phyloP scores from a whole-genome alignment of 2,888 invertebrate species.

The Drymonia ruficornis region DNA sequence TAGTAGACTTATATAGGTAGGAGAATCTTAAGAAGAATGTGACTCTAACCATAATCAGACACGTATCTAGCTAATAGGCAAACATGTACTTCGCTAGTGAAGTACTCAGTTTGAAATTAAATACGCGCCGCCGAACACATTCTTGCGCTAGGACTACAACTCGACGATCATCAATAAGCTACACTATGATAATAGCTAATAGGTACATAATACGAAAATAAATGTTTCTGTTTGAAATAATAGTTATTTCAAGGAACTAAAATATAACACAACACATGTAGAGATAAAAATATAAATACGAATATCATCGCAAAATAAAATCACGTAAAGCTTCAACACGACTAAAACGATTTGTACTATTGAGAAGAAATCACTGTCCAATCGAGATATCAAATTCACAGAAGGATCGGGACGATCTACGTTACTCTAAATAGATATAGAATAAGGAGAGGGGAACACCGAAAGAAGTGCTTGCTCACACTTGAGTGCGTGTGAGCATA shows the following conservation, averaged over 20 bases:
- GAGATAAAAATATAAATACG: constrained; percentile 47
- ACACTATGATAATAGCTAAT: constrained; percentile 31
- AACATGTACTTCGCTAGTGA: constrained; percentile 32
- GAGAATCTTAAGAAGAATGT: constrained; percentile 62
- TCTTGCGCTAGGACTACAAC: constrained; percentile 49
- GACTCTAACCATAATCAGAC: constrained; percentile 56
- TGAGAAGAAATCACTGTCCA: constrained; percentile 61
- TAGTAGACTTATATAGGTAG: constrained; percentile 65
- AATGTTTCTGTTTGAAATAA: constrained; percentile 21
- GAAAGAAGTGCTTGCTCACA: not conserved
- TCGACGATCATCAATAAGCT: constrained; percentile 30
- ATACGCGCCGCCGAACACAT: constrained; percentile 30
- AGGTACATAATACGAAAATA: constrained; percentile 24
- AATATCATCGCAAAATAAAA: constrained; percentile 55
- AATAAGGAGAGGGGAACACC: constrained; percentile 26
- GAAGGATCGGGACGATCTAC: constrained; percentile 30
- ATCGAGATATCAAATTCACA: constrained; percentile 46
- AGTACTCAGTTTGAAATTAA: constrained; percentile 30
- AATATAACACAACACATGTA: constrained; percentile 48
- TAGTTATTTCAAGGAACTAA: constrained; percentile 32
- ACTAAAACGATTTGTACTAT: constrained; percentile 80
- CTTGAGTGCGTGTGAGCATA: not conserved
- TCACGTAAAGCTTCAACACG: constrained; percentile 60
- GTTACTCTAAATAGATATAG: constrained; percentile 29
- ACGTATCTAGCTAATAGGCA: constrained; percentile 48